Conservation (phyloP, 2,113 vertebrate genomes). For the Myotis davidii region DNA sequence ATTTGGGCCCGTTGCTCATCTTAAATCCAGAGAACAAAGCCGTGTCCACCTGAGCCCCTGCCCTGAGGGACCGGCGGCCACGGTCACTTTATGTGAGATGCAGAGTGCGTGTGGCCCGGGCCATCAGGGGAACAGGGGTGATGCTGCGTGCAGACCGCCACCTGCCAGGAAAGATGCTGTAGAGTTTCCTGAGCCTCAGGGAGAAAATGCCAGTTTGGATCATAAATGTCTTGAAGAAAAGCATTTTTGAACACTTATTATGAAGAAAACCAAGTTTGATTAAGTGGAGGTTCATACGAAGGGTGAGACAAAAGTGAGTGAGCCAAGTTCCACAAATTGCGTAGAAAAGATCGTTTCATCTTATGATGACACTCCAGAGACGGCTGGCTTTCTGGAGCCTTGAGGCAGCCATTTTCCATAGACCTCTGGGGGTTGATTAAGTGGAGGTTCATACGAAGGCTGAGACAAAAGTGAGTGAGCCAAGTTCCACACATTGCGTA, state of each 20-base stretch:
- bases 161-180: background rate
- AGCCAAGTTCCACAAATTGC: background rate
- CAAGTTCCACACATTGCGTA: background rate
- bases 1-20: background rate
- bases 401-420: background rate
- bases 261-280: background rate
- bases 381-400: background rate
- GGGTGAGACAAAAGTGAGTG: background rate
- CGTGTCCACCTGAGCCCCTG: constrained; percentile 65
- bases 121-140: background rate
- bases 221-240: background rate
- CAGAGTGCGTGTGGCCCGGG: background rate
- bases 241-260: background rate
- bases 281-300: background rate
- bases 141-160: background rate
- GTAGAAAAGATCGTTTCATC: background rate
- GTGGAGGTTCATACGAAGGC: background rate
- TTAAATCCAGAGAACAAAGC: constrained; percentile 58
- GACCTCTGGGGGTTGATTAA: no score
- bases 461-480: background rate
- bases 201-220: background rate
- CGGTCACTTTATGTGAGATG: background rate
- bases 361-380: background rate
- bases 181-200: background rate
- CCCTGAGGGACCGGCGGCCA: background rate